Percentiles rank a stretch among this genome's conserved stretches.
Conservation (phyloP, 1,140 invertebrate species). For the Calosoma granatense region DNA sequence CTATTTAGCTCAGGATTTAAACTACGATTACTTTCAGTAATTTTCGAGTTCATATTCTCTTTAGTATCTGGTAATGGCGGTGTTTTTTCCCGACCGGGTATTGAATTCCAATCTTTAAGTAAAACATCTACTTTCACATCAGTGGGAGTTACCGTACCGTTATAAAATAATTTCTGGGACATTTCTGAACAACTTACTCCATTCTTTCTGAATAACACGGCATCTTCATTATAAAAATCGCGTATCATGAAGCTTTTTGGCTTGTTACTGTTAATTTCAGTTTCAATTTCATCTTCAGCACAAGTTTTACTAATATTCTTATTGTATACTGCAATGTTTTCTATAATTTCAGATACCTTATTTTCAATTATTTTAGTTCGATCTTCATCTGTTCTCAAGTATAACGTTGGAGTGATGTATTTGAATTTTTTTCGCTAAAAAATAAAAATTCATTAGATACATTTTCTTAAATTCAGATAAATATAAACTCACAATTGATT, state of each 20-base stretch:
- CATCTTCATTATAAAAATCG: not conserved
- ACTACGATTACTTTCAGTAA: no score
- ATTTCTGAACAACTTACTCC: not conserved
- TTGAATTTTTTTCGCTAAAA: slow-evolving; percentile 22
- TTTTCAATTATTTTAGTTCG: slow-evolving; percentile 20
- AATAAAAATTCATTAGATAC: not conserved
- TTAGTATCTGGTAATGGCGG: no score
- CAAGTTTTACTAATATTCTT: not conserved
- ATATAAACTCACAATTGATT: slow-evolving; percentile 9
- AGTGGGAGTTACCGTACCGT: not conserved
- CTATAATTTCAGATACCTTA: slow-evolving; percentile 25
- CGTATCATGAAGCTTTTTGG: not conserved
- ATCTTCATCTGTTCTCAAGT: slow-evolving; percentile 23
- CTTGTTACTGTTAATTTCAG: not conserved
- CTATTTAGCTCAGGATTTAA: no score
- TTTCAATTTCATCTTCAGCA: not conserved
- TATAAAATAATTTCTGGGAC: not conserved
- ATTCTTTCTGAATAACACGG: not conserved
- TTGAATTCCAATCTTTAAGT: slow-evolving; percentile 28
- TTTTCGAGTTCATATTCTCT: no score
- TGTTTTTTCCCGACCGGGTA: slow-evolving; percentile 25
- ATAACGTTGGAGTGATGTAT: slow-evolving; percentile 26
- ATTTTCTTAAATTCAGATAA: slow-evolving; percentile 4
- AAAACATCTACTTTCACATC: slow-evolving; percentile 20
- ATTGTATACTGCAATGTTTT: slow-evolving; percentile 12